These are phyloP conservation scores for Plebejus argus DNA, from an alignment of 2,888 invertebrate species.

Conservation along the genomic window DNA sequence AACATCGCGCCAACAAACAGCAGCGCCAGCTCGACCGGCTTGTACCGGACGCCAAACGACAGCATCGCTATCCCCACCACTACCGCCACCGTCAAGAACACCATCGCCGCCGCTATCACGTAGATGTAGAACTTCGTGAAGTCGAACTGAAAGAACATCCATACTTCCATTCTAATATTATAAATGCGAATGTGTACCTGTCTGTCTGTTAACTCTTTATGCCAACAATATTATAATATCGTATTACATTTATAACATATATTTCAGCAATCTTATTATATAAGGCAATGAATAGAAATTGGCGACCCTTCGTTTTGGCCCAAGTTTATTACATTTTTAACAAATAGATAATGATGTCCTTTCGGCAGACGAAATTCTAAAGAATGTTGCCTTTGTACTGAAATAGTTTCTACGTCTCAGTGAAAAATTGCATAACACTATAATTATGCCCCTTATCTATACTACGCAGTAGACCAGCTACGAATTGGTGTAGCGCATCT, in stretches of 20 bases:
- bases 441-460: too few relatives aligned
- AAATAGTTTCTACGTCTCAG: not conserved
- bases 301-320: not conserved
- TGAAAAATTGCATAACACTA: not conserved
- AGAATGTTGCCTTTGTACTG: not conserved
- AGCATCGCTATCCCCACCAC: slow-evolving; percentile 40
- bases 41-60: slow-evolving; percentile 37
- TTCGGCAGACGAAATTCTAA: not conserved
- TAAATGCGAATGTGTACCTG: too few relatives aligned
- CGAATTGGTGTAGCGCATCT: too few relatives aligned
- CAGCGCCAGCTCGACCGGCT: slow-evolving; percentile 41
- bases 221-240: not conserved
- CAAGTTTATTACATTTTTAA: not conserved
- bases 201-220: too few relatives aligned
- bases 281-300: not conserved
- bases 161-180: too few relatives aligned
- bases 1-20: slow-evolving; percentile 46
- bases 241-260: not conserved
- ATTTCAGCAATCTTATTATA: not conserved
- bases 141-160: slow-evolving; percentile 52
- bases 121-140: slow-evolving; percentile 54
- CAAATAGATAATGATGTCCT: not conserved
- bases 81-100: slow-evolving; percentile 43
- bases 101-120: slow-evolving; percentile 46
- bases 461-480: too few relatives aligned